phyloP scores from a whole-genome alignment of 2,797 vertebrate species.

The Xenopus petersii region DNA sequence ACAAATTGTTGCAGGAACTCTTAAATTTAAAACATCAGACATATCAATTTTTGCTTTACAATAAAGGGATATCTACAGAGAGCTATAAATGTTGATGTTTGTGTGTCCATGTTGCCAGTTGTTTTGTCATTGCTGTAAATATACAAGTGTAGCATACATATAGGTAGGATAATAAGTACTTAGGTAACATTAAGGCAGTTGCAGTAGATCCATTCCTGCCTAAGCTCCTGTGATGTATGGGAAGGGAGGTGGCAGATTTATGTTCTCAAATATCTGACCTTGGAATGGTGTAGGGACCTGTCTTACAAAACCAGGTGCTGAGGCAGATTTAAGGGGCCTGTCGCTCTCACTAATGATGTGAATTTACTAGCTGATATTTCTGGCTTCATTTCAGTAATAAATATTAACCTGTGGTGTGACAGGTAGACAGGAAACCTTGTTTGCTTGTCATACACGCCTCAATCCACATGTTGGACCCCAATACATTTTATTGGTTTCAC shows the following conservation, averaged over 20 bases:
- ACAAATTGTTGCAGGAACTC: no score
- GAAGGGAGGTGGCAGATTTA: conserved; percentile 14
- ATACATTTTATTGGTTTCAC: not conserved
- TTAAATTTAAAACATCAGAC: no score
- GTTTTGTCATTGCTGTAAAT: no score
- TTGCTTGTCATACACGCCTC: conserved; percentile 47
- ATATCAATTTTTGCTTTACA: no score
- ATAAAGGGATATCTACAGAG: no score
- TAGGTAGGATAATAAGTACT: no score
- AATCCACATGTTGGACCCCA: conserved; percentile 20
- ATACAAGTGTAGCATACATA: no score
- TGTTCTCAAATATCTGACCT: conserved; percentile 16
- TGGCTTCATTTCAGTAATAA: conserved; percentile 45
- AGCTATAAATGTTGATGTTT: no score
- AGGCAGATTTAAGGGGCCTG: conserved; percentile 40
- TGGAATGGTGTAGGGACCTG: conserved; percentile 20
- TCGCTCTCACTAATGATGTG: conserved; percentile 38
- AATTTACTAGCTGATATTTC: conserved; percentile 48
- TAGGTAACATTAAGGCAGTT: no score
- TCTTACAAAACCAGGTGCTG: conserved; percentile 30
- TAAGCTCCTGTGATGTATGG: not conserved
- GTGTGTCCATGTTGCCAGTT: no score
- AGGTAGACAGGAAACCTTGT: conserved; percentile 1
- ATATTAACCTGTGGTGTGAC: conserved; percentile 46
- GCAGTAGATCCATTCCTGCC: not conserved